phyloP scores from a whole-genome alignment of 2,888 invertebrate genomes.

The Stegana nigrithorax region DNA sequence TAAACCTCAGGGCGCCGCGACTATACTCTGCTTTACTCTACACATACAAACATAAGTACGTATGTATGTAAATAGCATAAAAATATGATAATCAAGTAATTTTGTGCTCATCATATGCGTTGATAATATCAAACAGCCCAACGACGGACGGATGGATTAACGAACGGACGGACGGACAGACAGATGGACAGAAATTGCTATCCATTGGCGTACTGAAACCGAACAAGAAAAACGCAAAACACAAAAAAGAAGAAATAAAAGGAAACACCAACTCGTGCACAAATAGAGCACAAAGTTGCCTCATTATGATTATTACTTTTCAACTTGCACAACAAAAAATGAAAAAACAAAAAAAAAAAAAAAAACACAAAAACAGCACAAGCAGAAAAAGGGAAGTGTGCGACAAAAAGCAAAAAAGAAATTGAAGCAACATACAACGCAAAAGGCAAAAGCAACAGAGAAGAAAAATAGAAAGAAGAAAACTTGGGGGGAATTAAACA shows the following conservation, averaged over 20 bases:
- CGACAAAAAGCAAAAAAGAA: too few species aligned
- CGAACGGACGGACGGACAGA: background rate
- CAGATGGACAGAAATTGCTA: background rate
- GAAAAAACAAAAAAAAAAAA: background rate
- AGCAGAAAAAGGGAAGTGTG: too few species aligned
- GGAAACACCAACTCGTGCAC: background rate
- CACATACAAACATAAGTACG: too few species aligned
- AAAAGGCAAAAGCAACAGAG: background rate
- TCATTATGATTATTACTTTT: constrained; percentile 49
- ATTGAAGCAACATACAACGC: too few species aligned
- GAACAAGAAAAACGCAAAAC: too few species aligned
- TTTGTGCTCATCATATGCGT: constrained; percentile 6
- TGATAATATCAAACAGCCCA: background rate
- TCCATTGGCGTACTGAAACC: background rate
- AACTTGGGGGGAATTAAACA: too few species aligned
- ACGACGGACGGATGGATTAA: background rate
- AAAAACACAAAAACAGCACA: background rate
- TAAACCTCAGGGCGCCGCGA: too few species aligned
- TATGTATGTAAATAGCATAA: too few species aligned
- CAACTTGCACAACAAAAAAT: constrained; percentile 19
- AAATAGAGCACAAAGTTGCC: constrained; percentile 14
- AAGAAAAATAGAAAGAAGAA: background rate
- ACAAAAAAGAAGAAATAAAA: too few species aligned
- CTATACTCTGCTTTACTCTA: too few species aligned
- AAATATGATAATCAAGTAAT: constrained; percentile 16